Percentiles rank a stretch among this genome's conserved stretches.
Conservation (phyloP, 2,888 invertebrate species). For the Lasioglossum calceatum region DNA sequence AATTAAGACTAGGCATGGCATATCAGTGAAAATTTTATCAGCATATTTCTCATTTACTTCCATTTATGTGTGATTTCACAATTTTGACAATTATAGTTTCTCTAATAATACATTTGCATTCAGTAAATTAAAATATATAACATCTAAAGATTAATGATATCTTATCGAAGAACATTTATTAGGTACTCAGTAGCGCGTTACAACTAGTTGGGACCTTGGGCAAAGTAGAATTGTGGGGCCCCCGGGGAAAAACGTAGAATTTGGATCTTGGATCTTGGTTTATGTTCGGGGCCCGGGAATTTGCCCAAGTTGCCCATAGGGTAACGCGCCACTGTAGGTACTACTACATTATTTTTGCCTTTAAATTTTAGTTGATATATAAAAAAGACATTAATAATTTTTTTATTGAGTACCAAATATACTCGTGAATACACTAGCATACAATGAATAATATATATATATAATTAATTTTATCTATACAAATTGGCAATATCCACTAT, state of each 20-base stretch:
- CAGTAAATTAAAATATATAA: slow-evolving; percentile 37
- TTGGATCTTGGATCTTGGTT: too few species aligned
- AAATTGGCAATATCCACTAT: slow-evolving; percentile 59
- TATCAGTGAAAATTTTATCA: slow-evolving; percentile 60
- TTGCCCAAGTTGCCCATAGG: too few species aligned
- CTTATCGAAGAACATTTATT: neutral
- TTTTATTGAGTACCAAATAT: slow-evolving; percentile 30
- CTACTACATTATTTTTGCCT: slow-evolving; percentile 36
- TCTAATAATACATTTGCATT: slow-evolving; percentile 34
- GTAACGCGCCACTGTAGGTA: neutral
- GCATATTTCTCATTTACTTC: slow-evolving; percentile 60
- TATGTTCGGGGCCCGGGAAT: too few species aligned
- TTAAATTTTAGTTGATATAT: slow-evolving; percentile 23
- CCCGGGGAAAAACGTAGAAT: too few species aligned
- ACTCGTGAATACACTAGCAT: slow-evolving; percentile 55
- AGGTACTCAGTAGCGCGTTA: too few species aligned
- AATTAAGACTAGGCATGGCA: slow-evolving; percentile 57
- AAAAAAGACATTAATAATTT: slow-evolving; percentile 31
- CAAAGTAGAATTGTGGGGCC: too few species aligned
- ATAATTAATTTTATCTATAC: slow-evolving; percentile 70
- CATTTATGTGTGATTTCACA: slow-evolving; percentile 54
- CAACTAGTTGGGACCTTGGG: too few species aligned
- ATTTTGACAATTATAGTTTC: slow-evolving; percentile 26
- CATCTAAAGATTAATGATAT: slow-evolving; percentile 39
- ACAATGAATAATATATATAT: slow-evolving; percentile 55